Percentiles rank a stretch among this genome's conserved stretches.
Conservation (phyloP, 1,140 invertebrate species). For the Drosophila melanogaster region DNA sequence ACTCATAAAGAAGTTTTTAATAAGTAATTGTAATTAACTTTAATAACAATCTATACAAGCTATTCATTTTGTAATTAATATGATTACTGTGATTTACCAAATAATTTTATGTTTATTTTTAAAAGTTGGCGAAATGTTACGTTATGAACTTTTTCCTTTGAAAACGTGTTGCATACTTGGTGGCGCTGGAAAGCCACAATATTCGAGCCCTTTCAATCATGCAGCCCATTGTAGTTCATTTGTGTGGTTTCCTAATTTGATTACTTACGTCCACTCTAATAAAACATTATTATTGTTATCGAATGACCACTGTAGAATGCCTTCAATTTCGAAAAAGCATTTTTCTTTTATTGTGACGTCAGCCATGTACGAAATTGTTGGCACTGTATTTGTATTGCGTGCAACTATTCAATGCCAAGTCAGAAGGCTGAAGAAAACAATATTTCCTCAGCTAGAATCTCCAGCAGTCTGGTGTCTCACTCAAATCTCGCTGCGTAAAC, state of each 20-base stretch:
- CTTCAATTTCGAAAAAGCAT: neutral
- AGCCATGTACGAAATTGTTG: constrained; percentile 24
- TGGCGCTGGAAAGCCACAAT: no score
- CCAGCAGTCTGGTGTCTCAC: constrained; percentile 8
- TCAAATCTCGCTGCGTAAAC: constrained; percentile 42
- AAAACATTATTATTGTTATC: neutral
- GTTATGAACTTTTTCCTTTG: no score
- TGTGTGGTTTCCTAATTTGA: neutral
- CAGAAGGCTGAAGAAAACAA: constrained; percentile 34
- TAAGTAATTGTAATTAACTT: neutral
- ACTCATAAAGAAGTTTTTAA: neutral
- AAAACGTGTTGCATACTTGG: no score
- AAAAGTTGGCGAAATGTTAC: no score
- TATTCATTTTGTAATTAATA: no score
- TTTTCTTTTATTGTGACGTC: constrained; percentile 35
- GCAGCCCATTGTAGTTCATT: neutral
- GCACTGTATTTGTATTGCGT: constrained; percentile 69
- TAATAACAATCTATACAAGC: no score
- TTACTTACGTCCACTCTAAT: neutral
- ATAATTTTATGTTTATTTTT: no score
- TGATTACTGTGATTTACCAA: no score
- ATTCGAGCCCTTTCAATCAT: neutral
- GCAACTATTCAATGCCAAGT: constrained; percentile 59
- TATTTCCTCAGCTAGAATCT: constrained; percentile 56
- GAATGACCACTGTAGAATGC: constrained; percentile 1